Base-by-base conservation (phyloP, 2,888 invertebrate genomes). In the Rambutsinella grinnellia region DNA sequence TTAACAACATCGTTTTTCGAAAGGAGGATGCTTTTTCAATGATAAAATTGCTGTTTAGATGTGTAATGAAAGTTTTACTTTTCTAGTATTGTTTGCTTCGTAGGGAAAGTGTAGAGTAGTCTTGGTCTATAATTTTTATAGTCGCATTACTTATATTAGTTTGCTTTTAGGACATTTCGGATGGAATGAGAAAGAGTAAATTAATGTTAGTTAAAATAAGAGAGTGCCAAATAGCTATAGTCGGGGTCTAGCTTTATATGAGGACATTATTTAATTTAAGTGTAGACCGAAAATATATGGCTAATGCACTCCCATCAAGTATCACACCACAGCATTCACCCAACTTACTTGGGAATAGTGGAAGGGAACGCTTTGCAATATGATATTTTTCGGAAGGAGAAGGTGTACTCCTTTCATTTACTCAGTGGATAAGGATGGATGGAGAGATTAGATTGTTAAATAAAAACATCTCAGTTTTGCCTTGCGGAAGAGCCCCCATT, bases 31-130 rank as follows among this genome's bases (percentile, higher is more conserved):
- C 53, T 24, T 53, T 60, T 69, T 60, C 68, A 69, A 60, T 61
- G 68, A 69, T 27, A 61, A 69, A 69, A 69, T 60, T 69, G 36
- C 51, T 60, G 58, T 69, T 65, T 54, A 51, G 51, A 49, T 6
- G 51, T 58, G 23, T 67, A 68, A 68, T 53, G 68, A 69, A 60
- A 61, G 61, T 60, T 69, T 60, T 49, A 49, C 19, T 57, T 27
- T 57, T 23, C 27, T 57, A 51, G 17, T 26, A 63, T 63, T 36
- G 36, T 36, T 36, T 36, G 36, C 13, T 36, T 8, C 13, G 36
- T 36, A 63, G 36, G 36, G 63, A 63, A 51, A 36, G 36, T 36
- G 36, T 36, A n/a, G 36, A 36, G 36, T 36, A 13, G 5, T 5
- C 36, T 36, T 36, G 13, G 6, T 36, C 36, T 8, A 8, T 36